Evolutionary conservation across 2,113 vertebrate genomes (phyloP).

Genomic region (Colinus virginianus): DNA sequence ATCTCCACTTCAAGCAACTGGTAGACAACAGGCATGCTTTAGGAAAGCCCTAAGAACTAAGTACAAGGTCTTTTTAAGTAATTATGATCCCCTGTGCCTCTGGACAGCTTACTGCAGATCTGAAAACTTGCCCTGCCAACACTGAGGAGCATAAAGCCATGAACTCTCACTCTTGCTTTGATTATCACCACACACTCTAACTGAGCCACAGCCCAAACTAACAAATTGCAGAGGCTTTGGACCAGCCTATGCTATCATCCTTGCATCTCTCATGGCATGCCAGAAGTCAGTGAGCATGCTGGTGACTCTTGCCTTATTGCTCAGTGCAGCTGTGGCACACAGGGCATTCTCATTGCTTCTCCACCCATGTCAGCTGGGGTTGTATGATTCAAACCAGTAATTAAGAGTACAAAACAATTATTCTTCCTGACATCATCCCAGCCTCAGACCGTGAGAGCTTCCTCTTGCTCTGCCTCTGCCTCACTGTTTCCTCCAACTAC

Average conservation of each 20-base stretch:
- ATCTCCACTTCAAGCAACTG: neutral
- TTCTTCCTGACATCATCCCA: slow-evolving; percentile 43
- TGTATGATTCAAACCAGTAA: slow-evolving; percentile 35
- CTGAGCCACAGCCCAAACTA: neutral
- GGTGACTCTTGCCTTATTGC: neutral
- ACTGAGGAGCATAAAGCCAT: neutral
- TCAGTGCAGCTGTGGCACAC: neutral
- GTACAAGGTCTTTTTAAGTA: neutral
- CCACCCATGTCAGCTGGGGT: neutral
- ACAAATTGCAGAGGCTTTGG: neutral
- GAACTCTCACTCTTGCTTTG: neutral
- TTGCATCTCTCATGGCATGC: neutral
- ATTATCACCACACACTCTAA: neutral
- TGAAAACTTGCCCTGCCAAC: neutral
- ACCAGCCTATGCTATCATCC: neutral
- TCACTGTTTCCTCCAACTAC: neutral
- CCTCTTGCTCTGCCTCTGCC: slow-evolving; percentile 10
- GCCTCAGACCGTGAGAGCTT: slow-evolving; percentile 20
- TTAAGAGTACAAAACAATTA: slow-evolving; percentile 48
- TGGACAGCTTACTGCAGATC: neutral
- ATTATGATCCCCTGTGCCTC: neutral
- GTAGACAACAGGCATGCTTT: neutral
- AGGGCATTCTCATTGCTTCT: neutral
- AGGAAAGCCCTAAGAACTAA: neutral
- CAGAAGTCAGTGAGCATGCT: neutral